Conservation (phyloP, 2,113 vertebrate genomes). For the Perca flavescens region DNA sequence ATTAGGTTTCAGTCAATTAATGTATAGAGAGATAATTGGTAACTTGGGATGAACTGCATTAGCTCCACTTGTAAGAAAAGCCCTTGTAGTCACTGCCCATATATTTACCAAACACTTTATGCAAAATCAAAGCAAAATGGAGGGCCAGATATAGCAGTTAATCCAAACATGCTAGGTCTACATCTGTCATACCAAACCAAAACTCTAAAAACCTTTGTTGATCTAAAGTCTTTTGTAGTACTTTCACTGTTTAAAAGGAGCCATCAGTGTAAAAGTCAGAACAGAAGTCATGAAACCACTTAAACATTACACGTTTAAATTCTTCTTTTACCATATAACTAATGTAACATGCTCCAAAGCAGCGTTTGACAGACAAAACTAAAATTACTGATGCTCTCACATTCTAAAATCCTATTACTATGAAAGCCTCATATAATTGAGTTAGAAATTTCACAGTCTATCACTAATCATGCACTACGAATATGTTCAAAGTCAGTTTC, state of each 20-base stretch:
- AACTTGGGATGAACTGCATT: conserved; percentile 28
- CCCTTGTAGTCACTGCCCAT: background rate
- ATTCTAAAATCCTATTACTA: conserved; percentile 77
- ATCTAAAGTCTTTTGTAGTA: conserved; percentile 5
- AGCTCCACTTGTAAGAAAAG: conserved; percentile 24
- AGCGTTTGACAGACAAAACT: conserved; percentile 66
- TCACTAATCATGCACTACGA: conserved; percentile 75
- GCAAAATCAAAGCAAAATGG: conserved; percentile 38
- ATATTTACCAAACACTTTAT: conserved; percentile 19
- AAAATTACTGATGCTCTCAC: conserved; percentile 71
- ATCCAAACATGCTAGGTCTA: conserved; percentile 22
- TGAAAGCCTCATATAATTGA: conserved; percentile 76
- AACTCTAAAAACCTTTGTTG: background rate
- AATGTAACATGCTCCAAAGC: conserved; percentile 65
- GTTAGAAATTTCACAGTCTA: conserved; percentile 75
- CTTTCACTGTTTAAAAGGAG: conserved; percentile 27
- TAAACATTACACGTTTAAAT: conserved; percentile 36
- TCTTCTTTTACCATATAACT: conserved; percentile 44
- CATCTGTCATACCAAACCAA: background rate
- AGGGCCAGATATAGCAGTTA: conserved; percentile 1
- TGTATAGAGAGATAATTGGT: conserved; percentile 38
- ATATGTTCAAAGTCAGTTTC: conserved; percentile 77
- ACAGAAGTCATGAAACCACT: conserved; percentile 54
- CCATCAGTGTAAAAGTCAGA: conserved; percentile 28
- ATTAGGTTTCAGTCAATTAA: conserved; percentile 42